Base-by-base conservation (phyloP, 2,797 vertebrate genomes). In the Gymnodraco acuticeps region DNA sequence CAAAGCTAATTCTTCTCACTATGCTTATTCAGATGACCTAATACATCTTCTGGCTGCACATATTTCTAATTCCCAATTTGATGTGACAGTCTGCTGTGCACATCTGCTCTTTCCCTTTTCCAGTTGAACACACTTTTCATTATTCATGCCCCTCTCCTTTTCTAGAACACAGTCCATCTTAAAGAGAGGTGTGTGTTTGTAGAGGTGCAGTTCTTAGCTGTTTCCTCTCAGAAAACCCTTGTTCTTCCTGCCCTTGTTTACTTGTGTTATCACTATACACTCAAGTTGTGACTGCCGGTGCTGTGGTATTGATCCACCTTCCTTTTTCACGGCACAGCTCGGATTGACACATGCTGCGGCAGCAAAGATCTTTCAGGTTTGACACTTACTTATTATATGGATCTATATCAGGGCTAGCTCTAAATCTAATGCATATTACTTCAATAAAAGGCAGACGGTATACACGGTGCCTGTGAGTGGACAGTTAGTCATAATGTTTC, bases 91-190 rank as follows among this genome's bases (percentile, higher is more conserved):
- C 41, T 13, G 47, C 52, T 64, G 42, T 53, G 23, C 76, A 56
- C 71, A 38, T 66, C 59, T 38, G 20, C 38, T 52, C 53, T 46
- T 67, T 33, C 14, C 11, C 43, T 15, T 64, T 66, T 58, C 38
- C 41, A 70, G 47, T 53, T 68, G 23, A 70, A 80, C 87, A 87
- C 71, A 70, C 42, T 75, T 81, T 92, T 67, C 66, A 91, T 91
- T 89, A 87, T 92, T 91, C 60, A 89, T 88, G 74, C 55, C 15
- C 17, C 15, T 75, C 64, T 79, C 45, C 52, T 75, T 80, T 81
- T 89, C 59, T 70, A 54, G 84, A 82, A 56, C 82, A 73, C 54
- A 50, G 45, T 48, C 41, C 38, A 51, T 73, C 55, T 83, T 50
- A 60, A 81, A 70, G 59, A 71, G 66, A 63, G 16, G 10, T 27